phyloP scores from a whole-genome alignment of 53 echinoderm and acorn worm genomes.

The Holothuria scabra region DNA sequence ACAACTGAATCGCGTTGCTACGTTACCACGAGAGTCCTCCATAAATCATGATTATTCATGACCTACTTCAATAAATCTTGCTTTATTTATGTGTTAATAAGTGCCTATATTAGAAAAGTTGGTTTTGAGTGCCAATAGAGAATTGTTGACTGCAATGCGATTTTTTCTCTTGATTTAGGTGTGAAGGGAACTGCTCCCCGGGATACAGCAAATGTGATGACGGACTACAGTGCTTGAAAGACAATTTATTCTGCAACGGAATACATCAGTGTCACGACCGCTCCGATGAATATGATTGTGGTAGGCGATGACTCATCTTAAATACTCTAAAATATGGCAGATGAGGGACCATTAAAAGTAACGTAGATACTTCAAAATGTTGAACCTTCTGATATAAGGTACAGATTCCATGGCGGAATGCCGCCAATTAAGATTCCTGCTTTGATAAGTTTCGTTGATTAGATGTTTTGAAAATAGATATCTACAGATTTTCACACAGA shows the following conservation, averaged over 20 bases:
- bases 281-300: slow-evolving; percentile 70
- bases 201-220: slow-evolving; percentile 69
- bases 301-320: slow-evolving; percentile 41
- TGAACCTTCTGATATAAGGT: too few relatives aligned
- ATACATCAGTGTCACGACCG: slow-evolving; percentile 67
- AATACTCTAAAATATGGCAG: not conserved
- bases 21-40: too few relatives aligned
- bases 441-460: not conserved
- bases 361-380: too few relatives aligned
- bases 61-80: too few relatives aligned
- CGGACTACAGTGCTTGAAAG: slow-evolving; percentile 78
- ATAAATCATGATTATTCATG: too few relatives aligned
- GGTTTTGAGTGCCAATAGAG: too few relatives aligned
- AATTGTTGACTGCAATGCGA: not conserved
- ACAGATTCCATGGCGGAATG: too few relatives aligned
- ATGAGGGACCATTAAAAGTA: not conserved
- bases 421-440: too few relatives aligned
- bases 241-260: slow-evolving; percentile 73
- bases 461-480: not conserved
- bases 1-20: too few relatives aligned
- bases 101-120: not conserved
- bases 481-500: too few relatives aligned
- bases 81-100: not conserved
- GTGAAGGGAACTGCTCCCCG: slow-evolving; percentile 55
- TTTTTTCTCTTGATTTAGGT: slow-evolving; percentile 43